Evolutionary conservation across 2,888 invertebrate genomes (phyloP).

Genomic region (Elgonia sp.): DNA sequence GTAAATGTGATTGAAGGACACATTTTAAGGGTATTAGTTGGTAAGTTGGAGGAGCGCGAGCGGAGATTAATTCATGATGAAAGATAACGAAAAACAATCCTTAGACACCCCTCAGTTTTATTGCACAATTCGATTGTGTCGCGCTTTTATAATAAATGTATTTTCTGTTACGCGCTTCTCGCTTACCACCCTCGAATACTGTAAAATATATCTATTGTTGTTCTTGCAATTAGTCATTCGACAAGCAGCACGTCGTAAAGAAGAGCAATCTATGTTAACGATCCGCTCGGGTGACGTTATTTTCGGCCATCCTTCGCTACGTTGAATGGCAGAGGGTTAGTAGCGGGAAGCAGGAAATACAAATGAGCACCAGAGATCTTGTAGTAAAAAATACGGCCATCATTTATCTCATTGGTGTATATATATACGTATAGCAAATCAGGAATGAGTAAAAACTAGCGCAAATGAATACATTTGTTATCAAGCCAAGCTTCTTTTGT

Average conservation of each 20-base stretch:
- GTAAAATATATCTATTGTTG: constrained; percentile 86
- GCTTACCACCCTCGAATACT: constrained; percentile 79
- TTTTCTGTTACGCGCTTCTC: constrained; percentile 80
- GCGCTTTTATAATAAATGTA: constrained; percentile 84
- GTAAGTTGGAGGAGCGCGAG: constrained; percentile 77
- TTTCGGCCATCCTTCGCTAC: constrained; percentile 80
- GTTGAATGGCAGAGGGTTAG: constrained; percentile 77
- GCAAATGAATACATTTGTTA: constrained; percentile 68
- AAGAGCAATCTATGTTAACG: constrained; percentile 84
- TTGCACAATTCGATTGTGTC: constrained; percentile 85
- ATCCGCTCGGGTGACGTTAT: constrained; percentile 83
- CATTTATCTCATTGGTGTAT: constrained; percentile 70
- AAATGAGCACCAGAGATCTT: constrained; percentile 76
- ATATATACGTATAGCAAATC: constrained; percentile 57
- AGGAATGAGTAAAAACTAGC: constrained; percentile 59
- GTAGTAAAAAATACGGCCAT: constrained; percentile 74
- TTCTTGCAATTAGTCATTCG: constrained; percentile 86
- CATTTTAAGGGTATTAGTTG: constrained; percentile 84
- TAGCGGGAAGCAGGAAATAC: constrained; percentile 76
- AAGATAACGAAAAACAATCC: constrained; percentile 85
- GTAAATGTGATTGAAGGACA: constrained; percentile 74
- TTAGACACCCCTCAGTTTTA: constrained; percentile 78
- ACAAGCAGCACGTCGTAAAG: constrained; percentile 83
- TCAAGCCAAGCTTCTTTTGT: constrained; percentile 23
- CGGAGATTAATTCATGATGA: constrained; percentile 86